Percentiles rank a stretch among this genome's conserved stretches.
Evolutionary conservation across 2,888 invertebrate genomes (phyloP).

Genomic region (Harmothoe impar): DNA sequence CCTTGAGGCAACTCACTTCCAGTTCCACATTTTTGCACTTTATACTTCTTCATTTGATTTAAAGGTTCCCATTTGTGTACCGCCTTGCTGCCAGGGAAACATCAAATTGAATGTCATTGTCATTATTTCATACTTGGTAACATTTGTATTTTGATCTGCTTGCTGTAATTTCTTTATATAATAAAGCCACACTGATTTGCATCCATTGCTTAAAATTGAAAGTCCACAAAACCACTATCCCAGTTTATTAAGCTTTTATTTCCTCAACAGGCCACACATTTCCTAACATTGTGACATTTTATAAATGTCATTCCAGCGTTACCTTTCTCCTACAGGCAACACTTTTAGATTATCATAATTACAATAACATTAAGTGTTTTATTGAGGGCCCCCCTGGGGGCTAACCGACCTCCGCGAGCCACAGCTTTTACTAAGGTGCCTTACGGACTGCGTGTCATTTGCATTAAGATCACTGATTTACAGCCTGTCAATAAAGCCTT

Average conservation of each 20-base stretch:
- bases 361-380: not conserved
- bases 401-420: not conserved
- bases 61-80: too few relatives aligned
- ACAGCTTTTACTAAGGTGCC: constrained; percentile 26
- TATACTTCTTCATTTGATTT: not conserved
- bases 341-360: constrained; percentile 7
- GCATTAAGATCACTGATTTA: constrained; percentile 56
- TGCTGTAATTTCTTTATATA: too few relatives aligned
- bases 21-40: not conserved
- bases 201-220: too few relatives aligned
- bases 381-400: not conserved
- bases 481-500: constrained; percentile 38
- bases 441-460: constrained; percentile 32
- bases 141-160: too few relatives aligned
- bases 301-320: not conserved
- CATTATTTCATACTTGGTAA: too few relatives aligned
- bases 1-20: not conserved
- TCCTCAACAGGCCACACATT: not conserved
- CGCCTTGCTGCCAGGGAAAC: too few relatives aligned
- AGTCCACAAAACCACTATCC: too few relatives aligned
- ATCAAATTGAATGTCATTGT: too few relatives aligned
- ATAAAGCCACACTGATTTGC: too few relatives aligned
- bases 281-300: not conserved
- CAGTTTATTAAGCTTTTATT: too few relatives aligned
- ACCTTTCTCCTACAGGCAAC: not conserved